A percentile compares a stretch with the other conserved stretches of the same genome.
These are phyloP conservation scores for Plagiodera versicolora DNA, from an alignment of 2,888 invertebrate species.

Conservation along the genomic window DNA sequence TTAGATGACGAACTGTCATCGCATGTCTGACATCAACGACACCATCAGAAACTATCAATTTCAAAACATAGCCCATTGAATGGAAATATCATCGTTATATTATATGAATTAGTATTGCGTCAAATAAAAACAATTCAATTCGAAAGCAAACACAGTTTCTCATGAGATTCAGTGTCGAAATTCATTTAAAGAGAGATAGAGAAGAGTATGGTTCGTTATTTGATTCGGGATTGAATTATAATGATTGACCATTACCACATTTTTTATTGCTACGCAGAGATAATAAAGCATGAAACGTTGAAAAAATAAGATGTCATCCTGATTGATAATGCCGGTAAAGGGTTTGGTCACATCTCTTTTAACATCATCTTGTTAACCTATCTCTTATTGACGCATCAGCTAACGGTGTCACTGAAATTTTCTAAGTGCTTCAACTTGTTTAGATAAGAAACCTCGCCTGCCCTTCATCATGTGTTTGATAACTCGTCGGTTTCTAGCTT, in stretches of 20 bases:
- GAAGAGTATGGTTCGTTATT: not conserved
- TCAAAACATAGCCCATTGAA: too few relatives aligned
- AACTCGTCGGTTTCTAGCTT: slow-evolving; percentile 23
- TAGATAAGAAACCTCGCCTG: slow-evolving; percentile 44
- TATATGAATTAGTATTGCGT: too few relatives aligned
- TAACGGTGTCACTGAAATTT: slow-evolving; percentile 36
- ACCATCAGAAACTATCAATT: too few relatives aligned
- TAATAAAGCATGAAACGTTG: not conserved
- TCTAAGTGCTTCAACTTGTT: slow-evolving; percentile 51
- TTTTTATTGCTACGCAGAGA: slow-evolving; percentile 4
- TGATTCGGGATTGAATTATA: not conserved
- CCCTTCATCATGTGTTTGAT: slow-evolving; percentile 28
- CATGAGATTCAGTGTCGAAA: too few relatives aligned
- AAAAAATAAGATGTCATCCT: slow-evolving; percentile 39
- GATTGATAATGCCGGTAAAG: slow-evolving; percentile 43
- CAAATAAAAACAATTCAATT: too few relatives aligned
- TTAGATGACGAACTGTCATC: too few relatives aligned
- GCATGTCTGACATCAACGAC: too few relatives aligned
- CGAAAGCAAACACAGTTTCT: too few relatives aligned
- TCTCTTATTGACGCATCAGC: slow-evolving; percentile 37
- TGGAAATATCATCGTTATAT: too few relatives aligned
- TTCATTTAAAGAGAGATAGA: too few relatives aligned
- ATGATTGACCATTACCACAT: slow-evolving; percentile 1
- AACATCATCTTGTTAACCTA: slow-evolving; percentile 44
- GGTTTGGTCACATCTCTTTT: slow-evolving; percentile 47